These are phyloP conservation scores for Ormyrus pomaceus DNA, from an alignment of 2,888 invertebrate species.

Conservation along the genomic window DNA sequence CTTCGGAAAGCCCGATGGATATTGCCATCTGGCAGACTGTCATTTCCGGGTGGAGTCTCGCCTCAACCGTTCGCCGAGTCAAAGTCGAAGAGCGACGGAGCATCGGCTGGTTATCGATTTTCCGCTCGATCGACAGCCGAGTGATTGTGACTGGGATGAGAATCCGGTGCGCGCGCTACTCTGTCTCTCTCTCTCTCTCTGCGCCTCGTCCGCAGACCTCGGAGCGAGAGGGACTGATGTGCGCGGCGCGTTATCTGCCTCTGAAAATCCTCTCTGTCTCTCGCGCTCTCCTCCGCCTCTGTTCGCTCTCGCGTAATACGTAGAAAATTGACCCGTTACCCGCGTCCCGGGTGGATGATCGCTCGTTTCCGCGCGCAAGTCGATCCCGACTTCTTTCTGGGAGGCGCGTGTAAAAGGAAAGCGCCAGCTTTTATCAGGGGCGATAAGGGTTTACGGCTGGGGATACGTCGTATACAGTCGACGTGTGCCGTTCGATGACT, in stretches of 20 bases:
- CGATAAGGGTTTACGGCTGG: conserved; percentile 12
- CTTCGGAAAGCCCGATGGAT: not conserved
- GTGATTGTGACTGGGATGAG: conserved; percentile 53
- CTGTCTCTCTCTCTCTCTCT: too few relatives aligned
- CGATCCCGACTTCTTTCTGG: not conserved
- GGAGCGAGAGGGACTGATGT: conserved; percentile 2
- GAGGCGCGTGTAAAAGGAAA: not conserved
- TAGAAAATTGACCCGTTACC: conserved; percentile 5
- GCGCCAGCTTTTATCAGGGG: not conserved
- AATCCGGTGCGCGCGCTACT: not conserved
- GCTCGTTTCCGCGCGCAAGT: not conserved
- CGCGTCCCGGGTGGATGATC: not conserved
- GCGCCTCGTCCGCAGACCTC: not conserved
- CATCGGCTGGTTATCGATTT: conserved; percentile 48
- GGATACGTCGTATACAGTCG: not conserved
- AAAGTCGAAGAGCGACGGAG: conserved; percentile 1
- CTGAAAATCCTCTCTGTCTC: not conserved
- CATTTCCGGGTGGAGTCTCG: conserved; percentile 35
- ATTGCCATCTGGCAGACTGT: conserved; percentile 50
- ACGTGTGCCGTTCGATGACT: not conserved
- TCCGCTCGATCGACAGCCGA: conserved; percentile 42
- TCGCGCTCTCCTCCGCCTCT: not conserved
- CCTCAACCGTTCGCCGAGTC: conserved; percentile 12
- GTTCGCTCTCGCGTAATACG: not conserved
- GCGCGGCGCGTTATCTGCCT: not conserved